These are phyloP conservation scores for Pammene aurita DNA, from an alignment of 2,888 invertebrate species.

Conservation along the genomic window DNA sequence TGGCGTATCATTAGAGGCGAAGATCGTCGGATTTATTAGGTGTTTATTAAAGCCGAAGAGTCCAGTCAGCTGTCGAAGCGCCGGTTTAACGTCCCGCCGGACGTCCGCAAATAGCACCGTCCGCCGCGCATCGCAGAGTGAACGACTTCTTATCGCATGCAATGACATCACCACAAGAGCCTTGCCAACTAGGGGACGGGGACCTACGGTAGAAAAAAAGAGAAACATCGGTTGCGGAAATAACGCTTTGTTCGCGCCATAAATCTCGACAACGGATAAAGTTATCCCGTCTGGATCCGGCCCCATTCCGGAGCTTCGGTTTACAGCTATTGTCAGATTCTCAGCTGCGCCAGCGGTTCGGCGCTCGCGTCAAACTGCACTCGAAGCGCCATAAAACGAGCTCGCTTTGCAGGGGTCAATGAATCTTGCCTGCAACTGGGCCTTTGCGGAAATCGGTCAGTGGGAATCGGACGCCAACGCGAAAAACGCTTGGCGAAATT, in stretches of 20 bases:
- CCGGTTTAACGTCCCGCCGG: slow-evolving; percentile 59
- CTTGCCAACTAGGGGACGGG: slow-evolving; percentile 50
- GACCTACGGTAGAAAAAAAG: slow-evolving; percentile 18
- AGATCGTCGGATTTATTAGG: slow-evolving; percentile 34
- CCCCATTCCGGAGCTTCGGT: slow-evolving; percentile 26
- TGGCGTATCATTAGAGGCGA: slow-evolving; percentile 23
- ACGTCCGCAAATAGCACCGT: slow-evolving; percentile 68
- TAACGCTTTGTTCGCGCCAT: slow-evolving; percentile 20
- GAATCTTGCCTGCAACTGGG: slow-evolving; percentile 54
- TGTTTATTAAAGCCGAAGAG: slow-evolving; percentile 36
- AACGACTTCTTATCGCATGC: slow-evolving; percentile 75
- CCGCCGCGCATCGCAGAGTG: slow-evolving; percentile 62
- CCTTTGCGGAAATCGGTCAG: slow-evolving; percentile 46
- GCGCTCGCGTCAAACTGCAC: slow-evolving; percentile 49
- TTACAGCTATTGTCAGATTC: slow-evolving; percentile 35
- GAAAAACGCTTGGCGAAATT: slow-evolving; percentile 34
- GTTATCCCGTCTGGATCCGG: slow-evolving; percentile 22
- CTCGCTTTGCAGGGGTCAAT: slow-evolving; percentile 54
- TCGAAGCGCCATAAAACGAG: slow-evolving; percentile 56
- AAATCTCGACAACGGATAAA: slow-evolving; percentile 35
- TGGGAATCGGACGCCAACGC: slow-evolving; percentile 46
- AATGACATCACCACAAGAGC: slow-evolving; percentile 66
- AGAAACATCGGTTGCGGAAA: slow-evolving; percentile 22
- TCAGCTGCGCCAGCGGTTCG: slow-evolving; percentile 44
- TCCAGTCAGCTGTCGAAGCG: slow-evolving; percentile 58